Conservation (phyloP, 2,888 invertebrate genomes). For the Limnephilus rhombicus region DNA sequence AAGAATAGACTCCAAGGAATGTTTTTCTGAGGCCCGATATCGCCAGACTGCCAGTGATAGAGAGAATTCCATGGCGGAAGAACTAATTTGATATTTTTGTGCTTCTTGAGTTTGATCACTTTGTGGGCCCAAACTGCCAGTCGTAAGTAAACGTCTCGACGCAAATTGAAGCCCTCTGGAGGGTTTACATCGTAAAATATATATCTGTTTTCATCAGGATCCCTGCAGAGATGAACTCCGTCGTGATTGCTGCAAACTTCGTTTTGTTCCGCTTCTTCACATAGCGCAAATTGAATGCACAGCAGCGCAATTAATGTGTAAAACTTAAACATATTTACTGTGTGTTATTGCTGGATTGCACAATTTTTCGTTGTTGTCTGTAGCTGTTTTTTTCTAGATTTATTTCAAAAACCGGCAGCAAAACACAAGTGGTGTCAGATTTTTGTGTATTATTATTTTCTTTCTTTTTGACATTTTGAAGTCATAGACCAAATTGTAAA, state of each 20-base stretch:
- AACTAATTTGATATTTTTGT: constrained; percentile 77
- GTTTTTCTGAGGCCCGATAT: constrained; percentile 77
- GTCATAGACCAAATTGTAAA: background rate
- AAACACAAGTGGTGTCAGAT: background rate
- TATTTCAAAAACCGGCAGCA: background rate
- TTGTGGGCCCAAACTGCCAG: constrained; percentile 89
- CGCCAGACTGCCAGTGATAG: constrained; percentile 90
- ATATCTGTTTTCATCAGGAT: constrained; percentile 21
- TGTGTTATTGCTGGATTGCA: background rate
- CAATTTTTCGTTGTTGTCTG: background rate
- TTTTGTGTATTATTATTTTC: background rate
- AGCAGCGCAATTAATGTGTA: background rate
- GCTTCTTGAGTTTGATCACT: constrained; percentile 76
- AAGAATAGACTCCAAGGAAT: constrained; percentile 93
- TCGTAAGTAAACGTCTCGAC: constrained; percentile 97
- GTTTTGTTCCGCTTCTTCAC: background rate
- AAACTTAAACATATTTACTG: background rate
- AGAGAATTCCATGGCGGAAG: constrained; percentile 95
- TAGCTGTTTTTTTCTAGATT: background rate
- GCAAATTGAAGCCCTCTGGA: constrained; percentile 97
- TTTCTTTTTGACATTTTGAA: background rate
- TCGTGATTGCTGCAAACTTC: background rate
- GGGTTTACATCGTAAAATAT: constrained; percentile 91
- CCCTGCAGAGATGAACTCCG: background rate
- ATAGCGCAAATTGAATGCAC: background rate